Percentiles rank a stretch among this genome's conserved stretches.
phyloP scores from a whole-genome alignment of 2,797 vertebrate genomes.

The Lithobates sylvaticus region DNA sequence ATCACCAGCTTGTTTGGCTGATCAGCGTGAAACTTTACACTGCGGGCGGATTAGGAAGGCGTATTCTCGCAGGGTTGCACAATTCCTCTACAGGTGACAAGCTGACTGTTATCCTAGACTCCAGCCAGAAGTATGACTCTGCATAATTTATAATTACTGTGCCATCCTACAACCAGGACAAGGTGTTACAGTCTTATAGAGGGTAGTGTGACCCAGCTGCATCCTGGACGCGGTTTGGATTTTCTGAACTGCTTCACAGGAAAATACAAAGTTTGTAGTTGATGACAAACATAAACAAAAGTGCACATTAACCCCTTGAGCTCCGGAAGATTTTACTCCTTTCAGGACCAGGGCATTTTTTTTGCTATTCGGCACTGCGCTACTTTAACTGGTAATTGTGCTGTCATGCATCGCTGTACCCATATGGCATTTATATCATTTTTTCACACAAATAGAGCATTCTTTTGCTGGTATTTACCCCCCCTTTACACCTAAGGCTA shows the following conservation, averaged over 20 bases:
- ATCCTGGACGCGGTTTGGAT: not conserved
- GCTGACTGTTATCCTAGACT: not conserved
- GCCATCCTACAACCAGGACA: not conserved
- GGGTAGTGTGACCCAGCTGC: not conserved
- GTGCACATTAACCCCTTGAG: too few relatives aligned
- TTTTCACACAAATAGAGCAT: too few relatives aligned
- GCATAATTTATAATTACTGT: not conserved
- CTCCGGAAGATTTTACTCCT: too few relatives aligned
- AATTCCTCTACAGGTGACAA: conserved; percentile 1
- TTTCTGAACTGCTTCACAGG: not conserved
- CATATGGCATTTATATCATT: too few relatives aligned
- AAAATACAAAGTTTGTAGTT: too few relatives aligned
- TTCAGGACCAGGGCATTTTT: too few relatives aligned
- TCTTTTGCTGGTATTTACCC: too few relatives aligned
- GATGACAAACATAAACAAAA: too few relatives aligned
- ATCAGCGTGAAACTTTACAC: conserved; percentile 20
- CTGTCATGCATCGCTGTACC: too few relatives aligned
- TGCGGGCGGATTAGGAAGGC: not conserved
- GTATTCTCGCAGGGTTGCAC: not conserved
- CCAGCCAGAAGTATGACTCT: not conserved
- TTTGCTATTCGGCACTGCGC: too few relatives aligned
- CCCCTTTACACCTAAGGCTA: too few relatives aligned
- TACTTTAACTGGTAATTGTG: too few relatives aligned
- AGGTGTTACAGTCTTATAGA: not conserved
- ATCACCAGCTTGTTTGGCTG: not conserved